A percentile compares a stretch with the other conserved stretches of the same genome.
These are phyloP conservation scores for Drosophila prosaltans DNA, from an alignment of 1,140 invertebrate species.

Conservation along the genomic window DNA sequence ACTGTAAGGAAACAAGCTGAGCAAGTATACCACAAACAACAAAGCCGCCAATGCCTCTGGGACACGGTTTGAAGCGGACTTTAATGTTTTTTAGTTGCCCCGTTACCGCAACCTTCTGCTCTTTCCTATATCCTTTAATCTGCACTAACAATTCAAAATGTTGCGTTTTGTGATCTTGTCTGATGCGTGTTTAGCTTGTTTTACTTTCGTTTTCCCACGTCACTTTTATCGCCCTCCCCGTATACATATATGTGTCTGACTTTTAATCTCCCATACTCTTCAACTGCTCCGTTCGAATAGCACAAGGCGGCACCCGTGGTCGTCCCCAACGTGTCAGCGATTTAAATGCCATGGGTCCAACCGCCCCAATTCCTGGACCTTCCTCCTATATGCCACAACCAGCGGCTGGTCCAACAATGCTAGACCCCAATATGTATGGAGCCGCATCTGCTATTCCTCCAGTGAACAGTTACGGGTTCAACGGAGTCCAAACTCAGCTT, in stretches of 20 bases:
- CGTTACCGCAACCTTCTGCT: neutral
- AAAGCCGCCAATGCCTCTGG: slow-evolving; percentile 27
- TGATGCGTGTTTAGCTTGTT: slow-evolving; percentile 64
- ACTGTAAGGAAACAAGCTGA: slow-evolving; percentile 79
- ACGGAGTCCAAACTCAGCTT: slow-evolving; percentile 29
- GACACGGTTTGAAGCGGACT: slow-evolving; percentile 2
- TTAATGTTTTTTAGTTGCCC: slow-evolving; percentile 16
- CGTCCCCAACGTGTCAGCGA: slow-evolving; percentile 87
- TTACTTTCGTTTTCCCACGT: slow-evolving; percentile 36
- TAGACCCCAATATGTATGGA: slow-evolving; percentile 71
- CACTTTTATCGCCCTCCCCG: neutral
- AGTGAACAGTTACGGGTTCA: slow-evolving; percentile 48
- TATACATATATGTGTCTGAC: neutral
- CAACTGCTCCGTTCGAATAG: slow-evolving; percentile 43
- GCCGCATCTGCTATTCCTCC: slow-evolving; percentile 46
- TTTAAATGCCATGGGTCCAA: slow-evolving; percentile 86
- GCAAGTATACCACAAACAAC: slow-evolving; percentile 70
- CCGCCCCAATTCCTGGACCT: slow-evolving; percentile 66
- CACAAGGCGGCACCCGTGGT: slow-evolving; percentile 72
- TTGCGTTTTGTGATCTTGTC: slow-evolving; percentile 1
- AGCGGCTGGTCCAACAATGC: slow-evolving; percentile 83
- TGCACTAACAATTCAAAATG: neutral
- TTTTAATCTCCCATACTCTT: neutral
- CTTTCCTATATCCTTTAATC: neutral
- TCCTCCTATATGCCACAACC: slow-evolving; percentile 65